Base-by-base conservation (phyloP, 2,888 invertebrate species). In the Chorisops tibialis region DNA sequence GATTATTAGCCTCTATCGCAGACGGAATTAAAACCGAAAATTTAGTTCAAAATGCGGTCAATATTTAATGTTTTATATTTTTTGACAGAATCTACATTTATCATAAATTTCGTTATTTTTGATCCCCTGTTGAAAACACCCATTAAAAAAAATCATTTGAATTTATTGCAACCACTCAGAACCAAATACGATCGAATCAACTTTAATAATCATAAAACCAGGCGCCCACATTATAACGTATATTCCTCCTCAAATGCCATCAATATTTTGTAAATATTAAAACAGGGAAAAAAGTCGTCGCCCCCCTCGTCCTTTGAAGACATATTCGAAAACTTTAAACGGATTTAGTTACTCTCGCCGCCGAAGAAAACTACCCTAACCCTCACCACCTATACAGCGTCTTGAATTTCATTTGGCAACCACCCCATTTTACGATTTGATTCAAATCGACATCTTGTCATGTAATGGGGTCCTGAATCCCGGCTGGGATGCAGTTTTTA, bases 191-290 rank as follows among this genome's bases (percentile, higher is more conserved):
- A 30, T 30, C 30, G n/a, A n/a, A n/a, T 39, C 48, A 48, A 16
- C 38, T 37, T 37, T 59, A 59, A 49, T 59, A 59, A 59, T 39
- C n/a, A n/a, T n/a, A n/a, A 38, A 59, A 38, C 48, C 39, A 45
- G 48, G 18, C 59, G 18, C 49, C 19, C 24, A 22, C 48, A 48
- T 39, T 39, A 21, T 19, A 24, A 48, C 39, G 37, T 24, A 49
- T n/a, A n/a, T n/a, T n/a, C 21, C 24, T 16, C 38, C 35, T 49
- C 38, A 11, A 21, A 47, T 50, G 59, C 49, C 41, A 45, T 63
- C 59, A 63, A 59, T 62, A 62, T 63, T 63, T 52, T 59, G 62
- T 51, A 59, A 63, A 63, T 59, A 63, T 59, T 45, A 48, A 49
- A 45, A 62, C 48, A 50, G 16, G n/a, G 38, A 4, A 21, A n/a